phyloP scores from a whole-genome alignment of 2,888 invertebrate species.

The Chesias legatella region DNA sequence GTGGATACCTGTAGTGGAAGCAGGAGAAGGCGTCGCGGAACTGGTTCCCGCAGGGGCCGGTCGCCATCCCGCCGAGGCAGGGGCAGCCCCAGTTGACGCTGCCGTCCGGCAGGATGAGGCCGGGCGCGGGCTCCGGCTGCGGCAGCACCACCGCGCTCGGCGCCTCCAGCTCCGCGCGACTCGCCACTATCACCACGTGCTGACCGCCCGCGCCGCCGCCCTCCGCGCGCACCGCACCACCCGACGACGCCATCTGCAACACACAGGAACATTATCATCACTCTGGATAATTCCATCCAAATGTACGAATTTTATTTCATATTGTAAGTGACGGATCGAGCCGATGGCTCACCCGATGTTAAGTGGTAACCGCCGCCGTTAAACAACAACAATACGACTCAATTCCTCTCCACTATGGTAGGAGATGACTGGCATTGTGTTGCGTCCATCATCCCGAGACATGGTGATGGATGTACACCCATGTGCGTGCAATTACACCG shows the following conservation, averaged over 20 bases:
- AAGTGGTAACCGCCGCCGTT: too few relatives aligned
- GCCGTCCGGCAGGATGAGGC: conserved; percentile 91
- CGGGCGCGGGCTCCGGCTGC: conserved; percentile 87
- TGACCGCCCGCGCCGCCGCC: conserved; percentile 65
- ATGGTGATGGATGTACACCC: too few relatives aligned
- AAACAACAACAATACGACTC: too few relatives aligned
- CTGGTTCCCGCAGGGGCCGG: conserved; percentile 96
- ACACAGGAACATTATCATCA: too few relatives aligned
- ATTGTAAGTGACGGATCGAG: too few relatives aligned
- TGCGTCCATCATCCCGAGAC: too few relatives aligned
- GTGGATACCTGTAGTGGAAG: conserved; percentile 88
- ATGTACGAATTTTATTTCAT: too few relatives aligned
- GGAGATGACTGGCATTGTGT: too few relatives aligned
- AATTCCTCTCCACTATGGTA: too few relatives aligned
- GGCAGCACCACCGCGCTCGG: conserved; percentile 87
- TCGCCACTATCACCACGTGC: conserved; percentile 91
- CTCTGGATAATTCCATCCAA: too few relatives aligned
- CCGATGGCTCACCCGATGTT: too few relatives aligned
- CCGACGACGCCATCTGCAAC: background rate
- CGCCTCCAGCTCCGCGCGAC: conserved; percentile 87
- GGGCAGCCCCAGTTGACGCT: conserved; percentile 98
- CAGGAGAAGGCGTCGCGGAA: conserved; percentile 97
- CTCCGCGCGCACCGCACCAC: conserved; percentile 50
- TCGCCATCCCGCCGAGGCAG: conserved; percentile 98
- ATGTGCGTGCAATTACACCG: too few relatives aligned